Evolutionary conservation across 2,113 vertebrate genomes (phyloP), one percentile per base, ranked within the genome.

Genomic region (Pluvianellus socialis): DNA sequence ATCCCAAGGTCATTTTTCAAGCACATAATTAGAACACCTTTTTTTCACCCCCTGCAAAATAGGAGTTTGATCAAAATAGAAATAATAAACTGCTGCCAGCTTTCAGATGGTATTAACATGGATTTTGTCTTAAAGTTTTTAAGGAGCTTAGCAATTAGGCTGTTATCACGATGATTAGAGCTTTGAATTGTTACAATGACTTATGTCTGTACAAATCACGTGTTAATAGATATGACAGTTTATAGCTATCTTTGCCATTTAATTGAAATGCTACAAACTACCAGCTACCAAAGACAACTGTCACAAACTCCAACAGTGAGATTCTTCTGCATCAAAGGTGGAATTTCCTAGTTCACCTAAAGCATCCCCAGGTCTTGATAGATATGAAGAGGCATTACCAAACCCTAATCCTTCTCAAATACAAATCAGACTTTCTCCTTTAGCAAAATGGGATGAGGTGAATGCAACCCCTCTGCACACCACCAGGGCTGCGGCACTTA

Each of bases 81-180:
- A 94, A 68, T 72, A 94, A 93, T 72, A 83, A 63, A 88, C 88
- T 91, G 65, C 59, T 95, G 30, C 71, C 80, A 67, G 80, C 62
- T 83, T 95, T 96, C 59, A 94, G 62, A 91, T 7, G 5, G 45
- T 45, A 92, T 97, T 97, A 79, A 53, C 53, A 93, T 70, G 88
- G 65, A 95, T 89, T 94, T 95, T 95, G 72, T 94, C 89, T 85
- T 94, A 42, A 95, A 83, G 56, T 91, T 92, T 83, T 82, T 80
- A 61, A 94, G 58, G 23, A 95, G 63, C 71, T 40, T 82, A 92
- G 85, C 92, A 97, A 98, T 98, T 97, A 96, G 55, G n/a, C 63
- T 42, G 91, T 97, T 98, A 92, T 94, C 92, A 86, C 56, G 33
- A 94, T 86, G 73, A 97, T 89, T 95, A 89, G 52, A 94, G 86